phyloP scores from a whole-genome alignment of 30 jellyfish, hydroid and myxozoan species.

The Calvadosia cruxmelitensis region DNA sequence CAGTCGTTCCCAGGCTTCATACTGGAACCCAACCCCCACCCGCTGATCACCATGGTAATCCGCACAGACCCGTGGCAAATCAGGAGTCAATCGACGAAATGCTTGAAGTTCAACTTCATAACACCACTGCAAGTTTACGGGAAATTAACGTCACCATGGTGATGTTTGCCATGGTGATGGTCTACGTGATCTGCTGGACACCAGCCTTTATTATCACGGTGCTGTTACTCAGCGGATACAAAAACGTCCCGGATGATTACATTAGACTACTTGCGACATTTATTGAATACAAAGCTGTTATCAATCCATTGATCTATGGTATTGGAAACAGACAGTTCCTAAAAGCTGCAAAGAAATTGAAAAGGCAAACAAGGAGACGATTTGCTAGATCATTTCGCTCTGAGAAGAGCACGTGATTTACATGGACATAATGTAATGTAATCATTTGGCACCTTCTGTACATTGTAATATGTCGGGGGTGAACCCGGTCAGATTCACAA shows the following conservation, averaged over 20 bases:
- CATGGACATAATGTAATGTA: too few relatives aligned
- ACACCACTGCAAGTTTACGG: constrained; percentile 3
- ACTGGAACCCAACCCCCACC: constrained; percentile 6
- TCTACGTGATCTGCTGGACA: constrained; percentile 61
- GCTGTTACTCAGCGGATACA: neutral
- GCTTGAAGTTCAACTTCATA: too few relatives aligned
- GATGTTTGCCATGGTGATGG: constrained; percentile 66
- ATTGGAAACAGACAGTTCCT: constrained; percentile 61
- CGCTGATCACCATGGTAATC: neutral
- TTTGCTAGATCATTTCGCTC: too few relatives aligned
- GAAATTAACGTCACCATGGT: constrained; percentile 62
- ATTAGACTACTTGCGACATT: constrained; percentile 25
- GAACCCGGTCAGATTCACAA: too few relatives aligned
- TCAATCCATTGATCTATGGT: constrained; percentile 79
- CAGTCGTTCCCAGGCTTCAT: constrained; percentile 25
- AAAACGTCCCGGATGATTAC: neutral
- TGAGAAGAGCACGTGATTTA: too few relatives aligned
- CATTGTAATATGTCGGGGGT: too few relatives aligned
- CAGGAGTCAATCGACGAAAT: neutral
- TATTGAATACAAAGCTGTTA: constrained; percentile 58
- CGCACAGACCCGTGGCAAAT: neutral
- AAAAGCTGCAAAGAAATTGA: constrained; percentile 20
- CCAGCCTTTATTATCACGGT: constrained; percentile 66
- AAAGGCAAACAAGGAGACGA: neutral
- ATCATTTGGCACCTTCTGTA: too few relatives aligned